These are phyloP conservation scores for Scylla paramamosain DNA, from an alignment of 1,140 invertebrate species.

Conservation along the genomic window DNA sequence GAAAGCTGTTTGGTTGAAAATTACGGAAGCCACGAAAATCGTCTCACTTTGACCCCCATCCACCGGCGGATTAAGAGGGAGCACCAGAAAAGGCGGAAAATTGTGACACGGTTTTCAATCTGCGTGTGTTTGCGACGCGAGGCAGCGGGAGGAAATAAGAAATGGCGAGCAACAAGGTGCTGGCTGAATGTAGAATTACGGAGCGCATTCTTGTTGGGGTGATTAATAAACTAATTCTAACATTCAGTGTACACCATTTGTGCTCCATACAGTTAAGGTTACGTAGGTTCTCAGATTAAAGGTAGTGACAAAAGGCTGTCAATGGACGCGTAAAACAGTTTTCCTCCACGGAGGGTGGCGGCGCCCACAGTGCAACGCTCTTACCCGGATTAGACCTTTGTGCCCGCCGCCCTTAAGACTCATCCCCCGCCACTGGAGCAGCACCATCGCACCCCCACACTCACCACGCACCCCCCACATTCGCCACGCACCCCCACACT, in stretches of 20 bases:
- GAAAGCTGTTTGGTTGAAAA: conserved; percentile 60
- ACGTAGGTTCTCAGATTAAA: conserved; percentile 64
- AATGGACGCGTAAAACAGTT: conserved; percentile 67
- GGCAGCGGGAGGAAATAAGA: neutral
- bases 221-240: too few species aligned
- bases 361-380: conserved; percentile 55
- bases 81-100: conserved; percentile 63
- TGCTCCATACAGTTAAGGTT: neutral
- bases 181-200: too few species aligned
- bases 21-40: conserved; percentile 73
- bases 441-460: too few species aligned
- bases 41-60: conserved; percentile 53
- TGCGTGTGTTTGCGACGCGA: conserved; percentile 34
- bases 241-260: neutral
- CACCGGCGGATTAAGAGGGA: conserved; percentile 58
- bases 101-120: conserved; percentile 64
- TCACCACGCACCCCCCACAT: too few species aligned
- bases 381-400: conserved; percentile 62
- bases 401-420: conserved; percentile 36
- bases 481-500: too few species aligned
- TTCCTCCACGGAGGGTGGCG: conserved; percentile 34
- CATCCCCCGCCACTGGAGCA: neutral
- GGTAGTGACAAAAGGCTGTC: conserved; percentile 56
- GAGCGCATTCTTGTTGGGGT: too few species aligned
- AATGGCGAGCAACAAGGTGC: neutral